phyloP scores from a whole-genome alignment of 2,797 vertebrate genomes.

The Anguilla anguilla region DNA sequence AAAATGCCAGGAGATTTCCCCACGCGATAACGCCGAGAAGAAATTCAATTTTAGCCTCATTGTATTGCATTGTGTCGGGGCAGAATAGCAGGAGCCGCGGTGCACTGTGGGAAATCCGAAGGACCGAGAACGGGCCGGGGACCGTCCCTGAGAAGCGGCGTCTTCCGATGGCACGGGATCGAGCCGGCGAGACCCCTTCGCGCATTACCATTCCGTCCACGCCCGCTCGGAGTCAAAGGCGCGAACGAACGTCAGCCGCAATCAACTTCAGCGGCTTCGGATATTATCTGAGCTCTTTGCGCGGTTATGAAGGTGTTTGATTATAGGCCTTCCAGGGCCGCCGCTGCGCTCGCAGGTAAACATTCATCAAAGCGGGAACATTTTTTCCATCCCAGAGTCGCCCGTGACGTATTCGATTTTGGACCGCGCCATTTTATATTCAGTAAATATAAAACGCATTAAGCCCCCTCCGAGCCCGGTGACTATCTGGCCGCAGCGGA shows the following conservation, averaged over 20 bases:
- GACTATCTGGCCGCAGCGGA: neutral
- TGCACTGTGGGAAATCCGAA: conserved; percentile 47
- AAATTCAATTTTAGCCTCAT: conserved; percentile 72
- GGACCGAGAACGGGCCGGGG: conserved; percentile 16
- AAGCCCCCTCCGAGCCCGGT: neutral
- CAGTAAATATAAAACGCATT: neutral
- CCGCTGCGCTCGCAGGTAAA: neutral
- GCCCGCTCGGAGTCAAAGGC: neutral
- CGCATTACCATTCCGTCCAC: neutral
- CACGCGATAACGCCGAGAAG: conserved; percentile 62
- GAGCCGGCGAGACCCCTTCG: neutral
- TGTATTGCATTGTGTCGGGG: conserved; percentile 58
- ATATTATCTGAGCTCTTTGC: neutral
- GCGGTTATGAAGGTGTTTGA: neutral
- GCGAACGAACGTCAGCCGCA: neutral
- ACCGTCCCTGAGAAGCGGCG: neutral
- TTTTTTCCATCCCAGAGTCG: neutral
- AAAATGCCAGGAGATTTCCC: conserved; percentile 62
- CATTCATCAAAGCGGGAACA: neutral
- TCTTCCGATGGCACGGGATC: neutral
- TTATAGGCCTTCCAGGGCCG: neutral
- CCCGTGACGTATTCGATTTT: neutral
- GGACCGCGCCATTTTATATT: neutral
- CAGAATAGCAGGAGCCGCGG: conserved; percentile 22
- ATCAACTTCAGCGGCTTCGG: neutral